Conservation (phyloP, 2,113 vertebrate species). For the Laterallus jamaicensis region DNA sequence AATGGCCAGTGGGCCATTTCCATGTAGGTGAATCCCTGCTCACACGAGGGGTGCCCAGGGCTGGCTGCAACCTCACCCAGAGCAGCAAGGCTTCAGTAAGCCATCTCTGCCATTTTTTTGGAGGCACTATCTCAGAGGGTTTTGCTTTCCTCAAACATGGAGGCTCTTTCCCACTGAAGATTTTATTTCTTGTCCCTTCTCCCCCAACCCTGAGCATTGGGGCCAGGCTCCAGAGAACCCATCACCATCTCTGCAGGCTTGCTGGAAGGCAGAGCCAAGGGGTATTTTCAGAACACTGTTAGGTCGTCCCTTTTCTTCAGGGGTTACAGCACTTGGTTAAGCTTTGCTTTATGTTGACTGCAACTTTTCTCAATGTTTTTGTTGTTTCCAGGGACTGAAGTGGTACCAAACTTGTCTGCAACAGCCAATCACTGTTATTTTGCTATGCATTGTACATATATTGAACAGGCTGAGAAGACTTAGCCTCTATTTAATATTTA, state of each 20-base stretch:
- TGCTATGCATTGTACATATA: slow-evolving; percentile 83
- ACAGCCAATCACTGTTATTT: slow-evolving; percentile 61
- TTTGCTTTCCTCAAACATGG: background rate
- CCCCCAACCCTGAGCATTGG: background rate
- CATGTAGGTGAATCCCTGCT: background rate
- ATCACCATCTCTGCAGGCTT: background rate
- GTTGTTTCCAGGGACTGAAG: background rate
- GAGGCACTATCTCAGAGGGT: background rate
- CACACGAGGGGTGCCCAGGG: background rate
- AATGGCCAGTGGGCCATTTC: background rate
- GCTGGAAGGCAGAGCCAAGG: background rate
- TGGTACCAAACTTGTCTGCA: slow-evolving; percentile 48
- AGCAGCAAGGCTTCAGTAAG: background rate
- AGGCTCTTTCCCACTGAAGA: background rate
- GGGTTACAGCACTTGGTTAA: background rate
- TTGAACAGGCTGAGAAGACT: slow-evolving; percentile 47
- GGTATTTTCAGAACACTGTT: background rate
- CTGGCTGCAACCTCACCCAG: background rate
- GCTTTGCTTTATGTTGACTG: background rate
- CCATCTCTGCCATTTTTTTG: background rate
- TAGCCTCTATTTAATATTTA: slow-evolving; percentile 79
- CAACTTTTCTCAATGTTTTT: background rate
- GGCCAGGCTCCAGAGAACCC: background rate
- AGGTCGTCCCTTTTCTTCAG: background rate
- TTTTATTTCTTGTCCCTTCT: background rate